Conservation (phyloP, 2,888 invertebrate species). For the Embidobia sp. region DNA sequence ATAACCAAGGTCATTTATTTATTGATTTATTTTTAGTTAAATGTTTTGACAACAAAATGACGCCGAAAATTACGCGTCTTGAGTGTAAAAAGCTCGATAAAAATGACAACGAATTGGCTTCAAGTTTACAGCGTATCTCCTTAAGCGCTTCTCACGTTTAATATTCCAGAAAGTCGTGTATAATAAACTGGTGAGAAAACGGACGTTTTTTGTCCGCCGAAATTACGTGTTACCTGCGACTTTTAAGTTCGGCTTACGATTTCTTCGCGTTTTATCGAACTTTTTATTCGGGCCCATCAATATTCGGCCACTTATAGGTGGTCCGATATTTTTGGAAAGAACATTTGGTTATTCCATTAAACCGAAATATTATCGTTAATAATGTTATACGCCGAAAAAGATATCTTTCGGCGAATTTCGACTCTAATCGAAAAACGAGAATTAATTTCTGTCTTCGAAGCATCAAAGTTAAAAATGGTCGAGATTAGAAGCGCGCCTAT, state of each 20-base stretch:
- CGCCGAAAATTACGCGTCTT: too few species aligned
- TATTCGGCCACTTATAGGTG: constrained; percentile 46
- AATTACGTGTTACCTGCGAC: too few species aligned
- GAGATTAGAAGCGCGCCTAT: constrained; percentile 24
- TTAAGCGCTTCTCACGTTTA: too few species aligned
- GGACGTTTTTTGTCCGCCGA: too few species aligned
- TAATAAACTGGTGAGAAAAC: too few species aligned
- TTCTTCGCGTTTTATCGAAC: not conserved
- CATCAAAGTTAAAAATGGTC: constrained; percentile 37
- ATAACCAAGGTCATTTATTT: too few species aligned
- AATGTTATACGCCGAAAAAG: constrained; percentile 30
- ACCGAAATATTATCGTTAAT: constrained; percentile 36
- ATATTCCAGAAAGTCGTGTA: too few species aligned
- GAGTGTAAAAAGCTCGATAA: too few species aligned
- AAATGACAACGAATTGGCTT: too few species aligned
- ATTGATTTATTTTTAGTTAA: too few species aligned
- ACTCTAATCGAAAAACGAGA: constrained; percentile 35
- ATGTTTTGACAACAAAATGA: too few species aligned
- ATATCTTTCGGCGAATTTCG: constrained; percentile 45
- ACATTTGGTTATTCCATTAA: constrained; percentile 55
- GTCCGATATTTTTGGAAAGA: constrained; percentile 50
- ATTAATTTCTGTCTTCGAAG: constrained; percentile 44
- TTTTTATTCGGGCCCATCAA: constrained; percentile 15
- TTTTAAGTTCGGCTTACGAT: not conserved
- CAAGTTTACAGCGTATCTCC: too few species aligned